These are phyloP conservation scores for Formica selysi DNA, from an alignment of 1,140 invertebrate species.

Conservation along the genomic window DNA sequence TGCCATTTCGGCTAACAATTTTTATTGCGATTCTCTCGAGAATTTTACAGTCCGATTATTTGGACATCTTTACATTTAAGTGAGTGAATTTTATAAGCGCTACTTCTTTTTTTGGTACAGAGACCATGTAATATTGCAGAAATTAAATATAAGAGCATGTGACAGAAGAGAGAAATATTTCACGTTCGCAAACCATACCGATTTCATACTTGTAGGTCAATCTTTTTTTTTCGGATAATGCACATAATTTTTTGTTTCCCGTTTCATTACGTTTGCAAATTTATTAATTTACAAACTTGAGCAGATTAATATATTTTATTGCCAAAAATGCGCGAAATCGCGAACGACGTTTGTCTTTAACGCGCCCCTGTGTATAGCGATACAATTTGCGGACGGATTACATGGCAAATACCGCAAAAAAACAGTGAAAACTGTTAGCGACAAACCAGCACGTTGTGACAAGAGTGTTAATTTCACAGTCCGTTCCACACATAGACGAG, in stretches of 20 bases:
- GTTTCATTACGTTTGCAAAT: neutral
- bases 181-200: conserved; percentile 34
- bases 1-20: conserved; percentile 2
- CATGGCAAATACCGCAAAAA: conserved; percentile 43
- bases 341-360: conserved; percentile 35
- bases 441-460: conserved; percentile 42
- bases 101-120: conserved; percentile 26
- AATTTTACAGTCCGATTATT: conserved; percentile 15
- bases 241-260: conserved; percentile 30
- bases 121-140: conserved; percentile 38
- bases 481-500: conserved; percentile 66
- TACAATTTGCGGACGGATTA: conserved; percentile 33
- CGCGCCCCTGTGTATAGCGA: conserved; percentile 10
- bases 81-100: conserved; percentile 44
- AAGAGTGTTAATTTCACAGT: conserved; percentile 63
- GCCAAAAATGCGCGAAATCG: conserved; percentile 22
- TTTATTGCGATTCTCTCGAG: conserved; percentile 20
- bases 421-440: conserved; percentile 48
- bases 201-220: conserved; percentile 18
- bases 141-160: conserved; percentile 6
- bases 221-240: conserved; percentile 1
- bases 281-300: conserved; percentile 2
- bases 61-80: conserved; percentile 10
- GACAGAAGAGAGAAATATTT: conserved; percentile 34
- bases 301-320: conserved; percentile 52